Percentiles rank a stretch among this genome's conserved stretches.
Evolutionary conservation across 2,797 vertebrate genomes (phyloP).

Genomic region (Staurois parvus): DNA sequence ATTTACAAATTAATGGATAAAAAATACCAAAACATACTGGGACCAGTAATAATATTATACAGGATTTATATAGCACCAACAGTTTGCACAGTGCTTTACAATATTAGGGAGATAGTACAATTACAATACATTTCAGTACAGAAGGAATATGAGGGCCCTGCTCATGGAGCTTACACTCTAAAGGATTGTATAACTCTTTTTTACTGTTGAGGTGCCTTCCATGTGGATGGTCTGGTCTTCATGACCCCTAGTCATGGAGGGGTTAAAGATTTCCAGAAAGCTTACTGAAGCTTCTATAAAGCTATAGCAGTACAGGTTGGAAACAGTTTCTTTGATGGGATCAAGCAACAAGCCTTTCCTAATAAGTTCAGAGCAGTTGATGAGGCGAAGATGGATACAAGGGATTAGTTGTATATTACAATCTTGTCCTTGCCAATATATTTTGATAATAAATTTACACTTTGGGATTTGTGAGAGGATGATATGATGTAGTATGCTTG

Average conservation of each 20-base stretch:
- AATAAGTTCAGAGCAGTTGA: constrained; percentile 5
- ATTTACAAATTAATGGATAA: not conserved
- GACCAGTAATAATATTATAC: too few species aligned
- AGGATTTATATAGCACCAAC: too few species aligned
- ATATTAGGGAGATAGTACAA: too few species aligned
- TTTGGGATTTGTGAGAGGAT: constrained; percentile 19
- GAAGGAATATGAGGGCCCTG: too few species aligned
- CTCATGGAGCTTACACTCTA: too few species aligned
- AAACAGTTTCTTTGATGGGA: not conserved
- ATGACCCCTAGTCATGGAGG: not conserved
- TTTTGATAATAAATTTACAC: constrained; percentile 29
- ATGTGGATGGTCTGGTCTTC: not conserved
- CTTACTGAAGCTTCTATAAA: not conserved
- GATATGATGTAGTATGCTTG: constrained; percentile 18
- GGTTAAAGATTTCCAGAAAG: not conserved
- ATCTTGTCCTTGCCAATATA: constrained; percentile 18
- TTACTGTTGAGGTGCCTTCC: not conserved
- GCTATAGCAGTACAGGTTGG: not conserved
- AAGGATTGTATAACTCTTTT: too few species aligned
- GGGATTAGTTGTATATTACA: constrained; percentile 14
- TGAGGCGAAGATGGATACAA: constrained; percentile 10
- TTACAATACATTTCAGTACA: too few species aligned
- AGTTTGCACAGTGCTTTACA: too few species aligned
- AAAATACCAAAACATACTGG: too few species aligned
- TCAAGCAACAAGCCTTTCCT: not conserved